These are phyloP conservation scores for Psittacula derbiana DNA, from an alignment of 2,797 vertebrate genomes.

Conservation along the genomic window DNA sequence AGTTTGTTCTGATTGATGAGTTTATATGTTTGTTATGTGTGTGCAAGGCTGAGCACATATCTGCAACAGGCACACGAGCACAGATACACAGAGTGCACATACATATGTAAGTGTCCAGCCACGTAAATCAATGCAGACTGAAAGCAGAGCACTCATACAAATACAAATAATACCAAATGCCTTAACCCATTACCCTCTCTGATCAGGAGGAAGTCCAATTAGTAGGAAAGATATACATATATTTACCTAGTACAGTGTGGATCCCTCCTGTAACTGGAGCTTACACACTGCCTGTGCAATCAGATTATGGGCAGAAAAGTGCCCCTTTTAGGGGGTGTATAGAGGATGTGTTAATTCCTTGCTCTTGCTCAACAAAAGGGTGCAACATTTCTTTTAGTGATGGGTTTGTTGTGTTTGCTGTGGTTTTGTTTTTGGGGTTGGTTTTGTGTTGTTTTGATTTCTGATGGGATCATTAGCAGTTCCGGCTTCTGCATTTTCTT, in stretches of 20 bases:
- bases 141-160: neutral
- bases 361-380: neutral
- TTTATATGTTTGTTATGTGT: neutral
- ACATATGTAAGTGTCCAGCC: fast-evolving
- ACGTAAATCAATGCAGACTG: neutral
- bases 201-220: neutral
- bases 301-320: neutral
- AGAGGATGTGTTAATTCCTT: neutral
- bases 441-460: neutral
- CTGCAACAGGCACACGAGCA: neutral
- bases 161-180: neutral
- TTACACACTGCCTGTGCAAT: neutral
- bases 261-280: neutral
- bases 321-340: neutral
- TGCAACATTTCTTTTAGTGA: neutral
- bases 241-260: neutral
- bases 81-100: neutral
- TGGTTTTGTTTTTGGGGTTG: neutral
- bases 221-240: neutral
- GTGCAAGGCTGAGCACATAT: neutral
- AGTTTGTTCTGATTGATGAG: neutral
- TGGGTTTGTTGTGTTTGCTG: neutral
- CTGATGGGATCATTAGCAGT: neutral
- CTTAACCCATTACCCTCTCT: neutral
- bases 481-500: neutral